Evolutionary conservation across 1,140 invertebrate genomes (phyloP).

Genomic region (Lepidurus apus): DNA sequence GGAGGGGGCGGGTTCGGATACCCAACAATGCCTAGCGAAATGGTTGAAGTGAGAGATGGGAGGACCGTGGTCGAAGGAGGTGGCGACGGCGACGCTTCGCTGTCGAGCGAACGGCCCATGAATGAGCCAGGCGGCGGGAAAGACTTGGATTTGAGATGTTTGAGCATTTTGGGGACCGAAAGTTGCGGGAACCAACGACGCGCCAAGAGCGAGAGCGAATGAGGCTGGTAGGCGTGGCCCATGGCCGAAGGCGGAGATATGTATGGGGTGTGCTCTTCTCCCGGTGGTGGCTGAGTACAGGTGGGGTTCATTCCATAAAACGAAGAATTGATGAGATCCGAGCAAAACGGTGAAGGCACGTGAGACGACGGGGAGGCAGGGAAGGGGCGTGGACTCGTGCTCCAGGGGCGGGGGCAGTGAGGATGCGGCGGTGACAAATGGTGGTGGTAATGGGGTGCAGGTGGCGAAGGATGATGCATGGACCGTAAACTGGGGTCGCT

Average conservation of each 20-base stretch:
- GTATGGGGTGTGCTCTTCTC: neutral
- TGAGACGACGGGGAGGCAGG: slow-evolving; percentile 12
- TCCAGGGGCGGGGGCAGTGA: slow-evolving; percentile 14
- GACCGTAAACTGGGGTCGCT: slow-evolving; percentile 8
- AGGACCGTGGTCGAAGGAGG: neutral
- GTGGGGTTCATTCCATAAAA: neutral
- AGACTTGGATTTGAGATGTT: slow-evolving; percentile 25
- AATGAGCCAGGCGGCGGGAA: slow-evolving; percentile 24
- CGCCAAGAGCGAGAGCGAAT: neutral
- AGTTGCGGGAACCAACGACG: slow-evolving; percentile 26
- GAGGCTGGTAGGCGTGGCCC: slow-evolving; percentile 19
- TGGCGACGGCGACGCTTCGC: neutral
- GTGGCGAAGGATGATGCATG: neutral
- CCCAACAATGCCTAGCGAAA: neutral
- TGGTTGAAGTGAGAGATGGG: neutral
- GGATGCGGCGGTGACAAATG: slow-evolving; percentile 9
- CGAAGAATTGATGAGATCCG: neutral
- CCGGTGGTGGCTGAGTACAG: neutral
- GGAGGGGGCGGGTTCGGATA: neutral
- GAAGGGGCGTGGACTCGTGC: neutral
- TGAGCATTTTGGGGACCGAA: slow-evolving; percentile 26
- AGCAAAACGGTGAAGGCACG: slow-evolving; percentile 1
- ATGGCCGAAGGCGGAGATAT: neutral
- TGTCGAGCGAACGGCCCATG: neutral
- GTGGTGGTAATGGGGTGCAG: neutral